Base-by-base conservation (phyloP, 2,888 invertebrate genomes). In the Cryptophagus acutangulus region DNA sequence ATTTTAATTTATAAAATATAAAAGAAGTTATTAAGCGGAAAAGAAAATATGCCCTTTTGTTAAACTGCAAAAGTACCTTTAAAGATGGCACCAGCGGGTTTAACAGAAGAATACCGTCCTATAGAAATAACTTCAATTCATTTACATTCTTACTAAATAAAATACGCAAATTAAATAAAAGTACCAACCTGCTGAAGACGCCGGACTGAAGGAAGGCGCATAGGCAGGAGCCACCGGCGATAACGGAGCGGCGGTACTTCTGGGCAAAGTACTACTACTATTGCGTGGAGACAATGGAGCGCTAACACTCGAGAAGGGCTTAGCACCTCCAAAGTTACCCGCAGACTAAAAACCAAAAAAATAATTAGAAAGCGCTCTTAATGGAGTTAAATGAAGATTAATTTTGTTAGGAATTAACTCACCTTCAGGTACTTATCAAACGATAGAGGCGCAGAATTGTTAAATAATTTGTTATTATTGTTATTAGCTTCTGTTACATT, bases 261-360 rank as follows among this genome's bases (percentile, higher is more conserved):
- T 55, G 6, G 52, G 51, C 15, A 57, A 38, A 28, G 52, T 50
- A 26, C 26, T 26, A 26, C 10, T 13, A n/a, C n/a, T n/a, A 40
- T 37, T 48, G 9, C 48, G 56, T 14, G 78, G 76, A 2, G 78
- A 76, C 39, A 76, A 64, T 5, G 79, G 77, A 17, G 77, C 77
- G 26, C 74, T 75, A n/a, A 69, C 67, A 45, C 67, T 69, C 3
- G 68, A 65, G 59, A 80, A 81, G 16, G 79, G 79, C 63, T 76
- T 77, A 26, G 80, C 79, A 2, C 76, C 77, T 24, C 77, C 74
- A 20, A 50, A 46, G 40, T 51, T 59, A 17, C 31, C 31, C 13
- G 48, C 47, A 29, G 49, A 29, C 40, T 46, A 49, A 40, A 40
- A 43, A 33, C 16, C n/a, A 35, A 20, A 20, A 20, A 20, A 20